These are phyloP conservation scores for Harpagifer antarcticus DNA, from an alignment of 2,797 vertebrate genomes.

Conservation along the genomic window DNA sequence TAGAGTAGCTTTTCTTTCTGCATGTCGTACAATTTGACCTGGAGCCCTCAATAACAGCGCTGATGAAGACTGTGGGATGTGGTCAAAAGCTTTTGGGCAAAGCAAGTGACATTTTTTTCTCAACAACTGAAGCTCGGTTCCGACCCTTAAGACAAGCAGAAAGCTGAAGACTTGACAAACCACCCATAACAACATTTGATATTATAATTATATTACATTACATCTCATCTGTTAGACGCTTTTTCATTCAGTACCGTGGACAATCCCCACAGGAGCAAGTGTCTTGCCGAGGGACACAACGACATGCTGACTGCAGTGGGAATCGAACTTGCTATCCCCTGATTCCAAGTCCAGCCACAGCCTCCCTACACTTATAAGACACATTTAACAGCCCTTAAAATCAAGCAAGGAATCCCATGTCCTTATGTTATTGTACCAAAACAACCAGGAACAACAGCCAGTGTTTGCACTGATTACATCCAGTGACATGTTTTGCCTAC, in stretches of 20 bases:
- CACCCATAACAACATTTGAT: neutral
- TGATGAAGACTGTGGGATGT: neutral
- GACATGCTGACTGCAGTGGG: too few species aligned
- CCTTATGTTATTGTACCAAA: neutral
- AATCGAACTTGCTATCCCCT: too few species aligned
- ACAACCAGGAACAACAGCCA: neutral
- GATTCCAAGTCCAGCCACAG: too few species aligned
- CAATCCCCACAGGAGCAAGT: neutral
- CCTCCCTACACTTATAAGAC: too few species aligned
- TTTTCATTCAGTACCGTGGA: too few species aligned
- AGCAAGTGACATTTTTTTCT: neutral
- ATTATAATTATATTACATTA: too few species aligned
- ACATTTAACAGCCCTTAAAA: neutral
- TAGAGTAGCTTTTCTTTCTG: neutral
- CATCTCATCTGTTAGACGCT: too few species aligned
- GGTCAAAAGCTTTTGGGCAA: neutral
- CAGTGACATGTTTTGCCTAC: neutral
- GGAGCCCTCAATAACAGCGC: neutral
- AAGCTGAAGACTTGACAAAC: neutral
- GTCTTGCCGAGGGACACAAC: too few species aligned
- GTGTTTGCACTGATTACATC: neutral
- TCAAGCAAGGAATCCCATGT: neutral
- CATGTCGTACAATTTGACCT: neutral
- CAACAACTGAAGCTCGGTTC: neutral
- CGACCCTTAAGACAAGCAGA: neutral